These are phyloP conservation scores for Siniperca chuatsi DNA, from an alignment of 2,113 vertebrate species.

Conservation along the genomic window DNA sequence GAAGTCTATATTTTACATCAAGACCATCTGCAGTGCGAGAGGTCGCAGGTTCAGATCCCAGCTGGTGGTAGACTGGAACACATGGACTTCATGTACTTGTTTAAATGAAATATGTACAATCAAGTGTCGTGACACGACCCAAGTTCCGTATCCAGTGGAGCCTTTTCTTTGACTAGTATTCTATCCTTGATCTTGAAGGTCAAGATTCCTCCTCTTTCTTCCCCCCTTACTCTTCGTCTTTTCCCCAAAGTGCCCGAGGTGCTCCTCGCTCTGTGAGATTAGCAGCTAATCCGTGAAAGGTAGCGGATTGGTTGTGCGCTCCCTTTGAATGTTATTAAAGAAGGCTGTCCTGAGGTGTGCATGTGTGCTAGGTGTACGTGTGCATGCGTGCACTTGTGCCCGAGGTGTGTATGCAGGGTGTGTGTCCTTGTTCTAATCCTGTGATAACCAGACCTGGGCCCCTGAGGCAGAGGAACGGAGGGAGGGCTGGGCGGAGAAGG, in stretches of 20 bases:
- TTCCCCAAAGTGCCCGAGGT: conserved; percentile 71
- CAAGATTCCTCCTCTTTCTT: conserved; percentile 65
- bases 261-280: conserved; percentile 77
- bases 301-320: conserved; percentile 68
- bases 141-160: neutral
- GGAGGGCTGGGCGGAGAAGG: conserved; percentile 15
- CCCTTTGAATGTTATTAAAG: conserved; percentile 78
- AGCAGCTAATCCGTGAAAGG: conserved; percentile 83
- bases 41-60: conserved; percentile 55
- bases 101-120: conserved; percentile 53
- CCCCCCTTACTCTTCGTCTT: conserved; percentile 50
- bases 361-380: conserved; percentile 24
- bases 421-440: conserved; percentile 72
- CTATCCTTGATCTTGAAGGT: conserved; percentile 79
- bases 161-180: conserved; percentile 42
- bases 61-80: conserved; percentile 53
- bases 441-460: conserved; percentile 71
- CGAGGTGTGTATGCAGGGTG: conserved; percentile 48
- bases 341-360: conserved; percentile 73
- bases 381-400: conserved; percentile 17
- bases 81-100: conserved; percentile 33
- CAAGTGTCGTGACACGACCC: neutral
- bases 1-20: conserved; percentile 51
- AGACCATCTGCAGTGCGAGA: conserved; percentile 40
- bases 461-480: conserved; percentile 43